Evolutionary conservation across 2,797 vertebrate species (phyloP), one percentile per base, ranked within the genome.

Genomic region (Hoplostethus atlanticus): DNA sequence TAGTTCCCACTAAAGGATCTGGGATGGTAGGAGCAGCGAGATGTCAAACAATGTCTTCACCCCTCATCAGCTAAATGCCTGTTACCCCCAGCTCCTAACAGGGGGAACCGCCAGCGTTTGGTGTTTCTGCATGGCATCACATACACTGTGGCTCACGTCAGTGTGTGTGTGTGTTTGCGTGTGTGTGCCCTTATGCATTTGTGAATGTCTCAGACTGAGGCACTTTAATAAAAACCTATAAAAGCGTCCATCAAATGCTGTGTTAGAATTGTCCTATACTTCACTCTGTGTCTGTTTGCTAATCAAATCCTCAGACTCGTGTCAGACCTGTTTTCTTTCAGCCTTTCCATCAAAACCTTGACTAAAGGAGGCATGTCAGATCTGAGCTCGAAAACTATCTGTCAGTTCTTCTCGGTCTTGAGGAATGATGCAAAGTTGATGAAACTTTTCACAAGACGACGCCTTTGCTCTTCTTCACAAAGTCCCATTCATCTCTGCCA

Each of bases 41-140:
- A 94, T 95, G 95, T 96, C 94, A 94, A 89, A 92, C 92, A 92
- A 90, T 86, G 80, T 87, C 92, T 95, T 96, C 94, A 93, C 92
- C 94, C 91, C 78, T 80, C 79, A 87, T 90, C 92, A 92, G 92
- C 90, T 92, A 92, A 95, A 94, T 76, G 87, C 89, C 84, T 77
- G 36, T 89, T 95, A 92, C 83, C 83, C 53, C 79, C 66, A 59
- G 64, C 59, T 84, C 71, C 73, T 77, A 47, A 60, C 80, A 68
- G 77, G 69, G 34, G 47, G 56, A 50, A 67, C 75, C 64, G 77
- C 50, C 70, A 60, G 60, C 6, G 55, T 51, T 78, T 77, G 73
- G 56, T 85, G 78, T 75, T 87, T 82, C 48, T 84, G 72, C 57
- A 47, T 81, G 76, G 80, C 59, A 69, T 62, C 77, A 80, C 71